Evolutionary conservation across 2,888 invertebrate genomes (phyloP), one percentile per base, ranked within the genome.

Genomic region (Morinoia aosen): DNA sequence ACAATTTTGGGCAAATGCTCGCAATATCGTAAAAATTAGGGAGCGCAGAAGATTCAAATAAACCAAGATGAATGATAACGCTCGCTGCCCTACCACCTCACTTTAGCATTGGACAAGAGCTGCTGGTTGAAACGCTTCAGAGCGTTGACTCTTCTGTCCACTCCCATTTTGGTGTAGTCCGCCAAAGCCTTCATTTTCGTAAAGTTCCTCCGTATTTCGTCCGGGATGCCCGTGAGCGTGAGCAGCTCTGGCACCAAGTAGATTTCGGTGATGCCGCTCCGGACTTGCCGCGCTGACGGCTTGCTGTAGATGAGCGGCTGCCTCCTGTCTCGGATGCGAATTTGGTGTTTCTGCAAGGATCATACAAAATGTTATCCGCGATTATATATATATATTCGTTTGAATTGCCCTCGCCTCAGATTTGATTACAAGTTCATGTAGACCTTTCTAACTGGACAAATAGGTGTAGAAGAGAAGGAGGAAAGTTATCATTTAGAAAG

Each of bases 171-270:
- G 0, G 99, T 99, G 97, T 98, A 98, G 0, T 97, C 97, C 0
- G 98, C 98, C 96, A 99, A 97, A 0, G 98, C 98, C 95, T 97
- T 98, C 98, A 98, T 98, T 64, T 98, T 97, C 0, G 97, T 97
- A 97, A 98, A 98, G 97, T 98, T 98, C 39, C 97, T 97, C 14
- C 98, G 97, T 98, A 98, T 98, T 0, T 97, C 97, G 95, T 98
- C 98, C 0, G 98, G 98, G 0, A 99, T 97, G 91, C 99, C 99
- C 0, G 99, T 99, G 97, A 98, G 98, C 0, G 98, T 98, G 97
- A 99, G 98, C 94, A 99, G 97, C 97, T 99, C 99, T 0, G 99
- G 99, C 16, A 99, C 97, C 5, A 99, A 97, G 97, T 98, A 98
- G 14, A 99, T 98, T 0, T 98, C 97, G 11, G 97, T 97, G 57